Conservation (phyloP, 2,888 invertebrate species). For the Tenthredo livida region DNA sequence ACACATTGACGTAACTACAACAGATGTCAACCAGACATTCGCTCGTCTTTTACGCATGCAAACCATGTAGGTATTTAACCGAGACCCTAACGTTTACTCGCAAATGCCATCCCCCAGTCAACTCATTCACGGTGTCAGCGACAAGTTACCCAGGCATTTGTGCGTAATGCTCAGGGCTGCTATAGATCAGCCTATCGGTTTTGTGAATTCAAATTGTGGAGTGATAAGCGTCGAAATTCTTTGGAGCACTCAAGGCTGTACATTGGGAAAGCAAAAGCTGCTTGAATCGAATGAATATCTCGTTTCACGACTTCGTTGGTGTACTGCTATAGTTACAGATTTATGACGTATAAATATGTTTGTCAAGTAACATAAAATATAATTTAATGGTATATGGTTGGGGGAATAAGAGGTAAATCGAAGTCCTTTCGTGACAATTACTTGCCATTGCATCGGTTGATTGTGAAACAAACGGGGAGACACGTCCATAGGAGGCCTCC, state of each 20-base stretch:
- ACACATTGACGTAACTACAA: neutral
- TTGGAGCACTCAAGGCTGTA: neutral
- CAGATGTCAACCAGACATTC: conserved; percentile 26
- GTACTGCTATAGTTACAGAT: neutral
- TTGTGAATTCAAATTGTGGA: neutral
- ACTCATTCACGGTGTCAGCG: conserved; percentile 7
- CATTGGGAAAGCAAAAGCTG: neutral
- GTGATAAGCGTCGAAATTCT: neutral
- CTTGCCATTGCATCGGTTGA: conserved; percentile 46
- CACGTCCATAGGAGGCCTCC: conserved; percentile 38
- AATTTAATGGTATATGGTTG: neutral
- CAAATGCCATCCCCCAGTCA: conserved; percentile 10
- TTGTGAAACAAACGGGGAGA: conserved; percentile 36
- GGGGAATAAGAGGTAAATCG: neutral
- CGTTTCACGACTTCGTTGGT: neutral
- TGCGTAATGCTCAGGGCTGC: neutral
- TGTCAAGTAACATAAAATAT: neutral
- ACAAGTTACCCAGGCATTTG: neutral
- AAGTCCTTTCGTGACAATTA: conserved; percentile 31
- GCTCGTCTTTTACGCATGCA: neutral
- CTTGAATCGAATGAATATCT: neutral
- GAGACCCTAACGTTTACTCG: conserved; percentile 32
- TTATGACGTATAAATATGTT: neutral
- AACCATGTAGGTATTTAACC: conserved; percentile 30
- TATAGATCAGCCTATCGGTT: neutral